Conservation (phyloP, 2,888 invertebrate species). For the Pimpla rufipes region DNA sequence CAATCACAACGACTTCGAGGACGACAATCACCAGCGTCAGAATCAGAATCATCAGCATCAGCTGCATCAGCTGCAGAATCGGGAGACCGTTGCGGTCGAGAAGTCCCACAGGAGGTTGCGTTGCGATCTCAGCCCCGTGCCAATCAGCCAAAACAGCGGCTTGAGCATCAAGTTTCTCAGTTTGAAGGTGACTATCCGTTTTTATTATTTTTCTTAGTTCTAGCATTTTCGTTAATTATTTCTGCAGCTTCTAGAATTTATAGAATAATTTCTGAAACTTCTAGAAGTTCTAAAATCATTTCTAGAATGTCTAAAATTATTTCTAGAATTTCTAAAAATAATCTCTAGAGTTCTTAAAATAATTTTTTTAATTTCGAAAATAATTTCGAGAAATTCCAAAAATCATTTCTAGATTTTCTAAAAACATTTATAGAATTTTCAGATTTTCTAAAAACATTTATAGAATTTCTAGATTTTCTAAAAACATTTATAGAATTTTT, state of each 20-base stretch:
- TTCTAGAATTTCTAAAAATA: too few relatives aligned
- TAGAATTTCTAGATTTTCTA: background rate
- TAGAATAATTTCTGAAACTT: too few relatives aligned
- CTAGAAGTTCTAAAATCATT: too few relatives aligned
- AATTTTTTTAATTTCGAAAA: too few relatives aligned
- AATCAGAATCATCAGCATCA: constrained; percentile 58
- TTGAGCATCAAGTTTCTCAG: constrained; percentile 82
- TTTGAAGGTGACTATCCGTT: constrained; percentile 79
- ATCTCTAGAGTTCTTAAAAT: too few relatives aligned
- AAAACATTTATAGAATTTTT: background rate
- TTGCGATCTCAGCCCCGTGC: constrained; percentile 84
- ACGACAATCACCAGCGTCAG: constrained; percentile 73
- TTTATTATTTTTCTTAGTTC: background rate
- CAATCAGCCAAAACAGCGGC: constrained; percentile 80
- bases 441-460: background rate
- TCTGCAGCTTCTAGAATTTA: background rate
- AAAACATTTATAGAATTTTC: background rate
- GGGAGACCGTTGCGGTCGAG: constrained; percentile 75
- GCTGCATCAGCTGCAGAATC: constrained; percentile 41
- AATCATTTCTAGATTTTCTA: background rate
- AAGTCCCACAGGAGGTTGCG: constrained; percentile 83
- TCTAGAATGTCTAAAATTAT: too few relatives aligned
- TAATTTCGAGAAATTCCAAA: background rate
- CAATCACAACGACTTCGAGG: constrained; percentile 80
- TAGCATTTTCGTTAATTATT: constrained; percentile 1